phyloP scores from a whole-genome alignment of 2,113 vertebrate genomes.

The Microtus pennsylvanicus region DNA sequence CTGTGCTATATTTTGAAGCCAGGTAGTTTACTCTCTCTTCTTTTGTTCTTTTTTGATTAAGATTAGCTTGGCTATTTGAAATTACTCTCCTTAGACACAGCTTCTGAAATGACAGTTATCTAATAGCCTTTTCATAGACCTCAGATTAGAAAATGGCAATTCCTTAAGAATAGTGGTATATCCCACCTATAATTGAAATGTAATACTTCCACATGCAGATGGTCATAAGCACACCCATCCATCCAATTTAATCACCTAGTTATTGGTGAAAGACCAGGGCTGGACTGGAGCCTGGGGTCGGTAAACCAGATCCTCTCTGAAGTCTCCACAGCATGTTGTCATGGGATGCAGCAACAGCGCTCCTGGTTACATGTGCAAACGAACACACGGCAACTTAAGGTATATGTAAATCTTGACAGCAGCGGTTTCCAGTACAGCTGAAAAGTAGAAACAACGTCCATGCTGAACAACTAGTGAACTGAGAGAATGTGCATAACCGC shows the following conservation, averaged over 20 bases:
- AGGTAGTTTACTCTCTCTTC: neutral
- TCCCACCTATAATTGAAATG: neutral
- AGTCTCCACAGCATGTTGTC: neutral
- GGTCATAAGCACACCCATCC: neutral
- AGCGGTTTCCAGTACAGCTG: neutral
- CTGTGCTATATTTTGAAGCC: neutral
- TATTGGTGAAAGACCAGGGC: neutral
- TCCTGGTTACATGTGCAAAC: no score
- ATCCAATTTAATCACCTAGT: neutral
- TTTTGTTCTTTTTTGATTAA: neutral
- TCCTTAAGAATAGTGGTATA: constrained; percentile 1
- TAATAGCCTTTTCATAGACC: neutral
- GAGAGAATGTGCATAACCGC: neutral
- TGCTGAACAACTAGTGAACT: neutral
- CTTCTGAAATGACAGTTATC: neutral
- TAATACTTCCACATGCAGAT: neutral
- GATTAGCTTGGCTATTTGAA: neutral
- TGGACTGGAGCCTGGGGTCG: neutral
- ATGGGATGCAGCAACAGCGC: neutral
- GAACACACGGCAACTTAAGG: neutral
- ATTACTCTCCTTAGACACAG: neutral
- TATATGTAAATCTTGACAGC: neutral
- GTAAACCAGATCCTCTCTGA: neutral
- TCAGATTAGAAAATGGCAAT: neutral
- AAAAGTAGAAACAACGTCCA: neutral